These are phyloP conservation scores for Acleris literana DNA, from an alignment of 2,888 invertebrate genomes.

Conservation along the genomic window DNA sequence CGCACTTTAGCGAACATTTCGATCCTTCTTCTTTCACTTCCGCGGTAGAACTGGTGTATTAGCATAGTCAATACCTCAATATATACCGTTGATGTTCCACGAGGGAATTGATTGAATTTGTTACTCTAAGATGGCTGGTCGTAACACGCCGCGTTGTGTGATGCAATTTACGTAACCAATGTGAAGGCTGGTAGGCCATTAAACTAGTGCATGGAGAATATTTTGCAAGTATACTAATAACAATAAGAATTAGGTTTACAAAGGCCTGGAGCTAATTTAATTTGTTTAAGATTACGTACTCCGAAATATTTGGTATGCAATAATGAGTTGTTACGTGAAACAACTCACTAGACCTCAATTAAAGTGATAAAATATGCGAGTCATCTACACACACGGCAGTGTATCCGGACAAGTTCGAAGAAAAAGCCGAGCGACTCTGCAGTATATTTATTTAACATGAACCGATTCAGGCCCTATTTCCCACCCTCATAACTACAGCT, in stretches of 20 bases:
- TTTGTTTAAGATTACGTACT: slow-evolving; percentile 8
- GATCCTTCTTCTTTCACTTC: slow-evolving; percentile 77
- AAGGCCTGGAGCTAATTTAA: slow-evolving; percentile 9
- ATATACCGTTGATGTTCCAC: slow-evolving; percentile 82
- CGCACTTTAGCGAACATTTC: slow-evolving; percentile 77
- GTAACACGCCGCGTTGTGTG: slow-evolving; percentile 70
- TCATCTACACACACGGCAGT: too few relatives aligned
- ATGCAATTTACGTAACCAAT: slow-evolving; percentile 82
- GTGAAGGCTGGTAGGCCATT: slow-evolving; percentile 71
- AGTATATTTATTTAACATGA: too few relatives aligned
- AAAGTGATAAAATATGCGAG: too few relatives aligned
- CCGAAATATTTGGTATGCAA: background rate
- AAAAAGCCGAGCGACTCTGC: too few relatives aligned
- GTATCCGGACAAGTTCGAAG: too few relatives aligned
- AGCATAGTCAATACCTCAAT: slow-evolving; percentile 80
- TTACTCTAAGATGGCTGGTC: slow-evolving; percentile 71
- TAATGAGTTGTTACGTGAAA: too few relatives aligned
- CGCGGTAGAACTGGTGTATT: slow-evolving; percentile 79
- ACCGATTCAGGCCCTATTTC: too few relatives aligned
- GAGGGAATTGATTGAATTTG: slow-evolving; percentile 80
- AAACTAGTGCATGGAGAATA: slow-evolving; percentile 52
- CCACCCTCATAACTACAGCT: too few relatives aligned
- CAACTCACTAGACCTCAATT: too few relatives aligned
- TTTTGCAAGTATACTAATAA: slow-evolving; percentile 49
- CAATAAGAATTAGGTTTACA: slow-evolving; percentile 33